A percentile compares a stretch with the other conserved stretches of the same genome.
phyloP scores from a whole-genome alignment of 2,888 invertebrate species.

The Cheilosia vulpina region DNA sequence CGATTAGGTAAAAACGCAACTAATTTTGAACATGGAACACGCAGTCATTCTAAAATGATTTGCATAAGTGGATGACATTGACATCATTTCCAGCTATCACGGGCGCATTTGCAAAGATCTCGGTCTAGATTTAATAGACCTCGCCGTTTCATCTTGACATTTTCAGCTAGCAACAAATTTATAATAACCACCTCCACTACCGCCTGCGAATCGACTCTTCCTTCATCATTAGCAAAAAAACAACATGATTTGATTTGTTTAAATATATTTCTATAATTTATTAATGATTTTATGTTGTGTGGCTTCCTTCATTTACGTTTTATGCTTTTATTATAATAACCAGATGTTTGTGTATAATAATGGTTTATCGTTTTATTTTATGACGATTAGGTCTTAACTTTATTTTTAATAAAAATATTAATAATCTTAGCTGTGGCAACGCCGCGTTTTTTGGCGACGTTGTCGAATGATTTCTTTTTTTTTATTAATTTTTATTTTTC shows the following conservation, averaged over 20 bases:
- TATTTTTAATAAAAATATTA: constrained; percentile 72
- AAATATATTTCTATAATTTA: constrained; percentile 73
- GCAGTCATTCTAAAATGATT: too few relatives aligned
- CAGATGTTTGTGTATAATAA: constrained; percentile 79
- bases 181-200: too few relatives aligned
- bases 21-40: too few relatives aligned
- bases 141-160: too few relatives aligned
- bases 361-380: constrained; percentile 77
- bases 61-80: too few relatives aligned
- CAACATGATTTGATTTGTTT: background rate
- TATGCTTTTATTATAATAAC: constrained; percentile 76
- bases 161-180: too few relatives aligned
- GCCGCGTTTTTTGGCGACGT: constrained; percentile 49
- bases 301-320: constrained; percentile 18
- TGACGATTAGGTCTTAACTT: constrained; percentile 65
- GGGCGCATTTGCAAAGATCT: too few relatives aligned
- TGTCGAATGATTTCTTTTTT: constrained; percentile 56
- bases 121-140: too few relatives aligned
- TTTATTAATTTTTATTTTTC: constrained; percentile 6
- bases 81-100: too few relatives aligned
- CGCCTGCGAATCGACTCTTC: too few relatives aligned
- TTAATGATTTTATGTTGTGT: constrained; percentile 78
- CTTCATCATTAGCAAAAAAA: background rate
- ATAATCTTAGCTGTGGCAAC: constrained; percentile 73
- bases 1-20: too few relatives aligned